phyloP scores from a whole-genome alignment of 2,888 invertebrate species.

The Pardosa pseudoannulata region DNA sequence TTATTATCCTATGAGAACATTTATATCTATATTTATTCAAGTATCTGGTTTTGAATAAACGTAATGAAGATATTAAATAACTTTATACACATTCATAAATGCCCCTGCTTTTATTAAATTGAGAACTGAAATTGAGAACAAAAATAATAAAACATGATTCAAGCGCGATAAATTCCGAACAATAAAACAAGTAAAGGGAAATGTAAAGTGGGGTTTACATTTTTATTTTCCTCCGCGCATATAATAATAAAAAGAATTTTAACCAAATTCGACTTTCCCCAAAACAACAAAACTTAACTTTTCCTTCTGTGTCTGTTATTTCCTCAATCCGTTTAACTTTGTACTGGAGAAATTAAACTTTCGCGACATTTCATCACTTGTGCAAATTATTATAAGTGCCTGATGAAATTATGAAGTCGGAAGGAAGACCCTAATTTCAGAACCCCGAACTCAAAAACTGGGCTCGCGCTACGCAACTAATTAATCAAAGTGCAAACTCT shows the following conservation, averaged over 20 bases:
- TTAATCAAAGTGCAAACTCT: constrained; percentile 69
- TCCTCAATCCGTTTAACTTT: background rate
- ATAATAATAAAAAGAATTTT: background rate
- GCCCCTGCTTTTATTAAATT: no score
- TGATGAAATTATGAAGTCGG: constrained; percentile 54
- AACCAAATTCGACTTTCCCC: background rate
- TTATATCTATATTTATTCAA: no score
- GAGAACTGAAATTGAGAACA: no score
- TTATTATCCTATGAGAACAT: no score
- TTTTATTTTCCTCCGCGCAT: no score
- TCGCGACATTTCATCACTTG: constrained; percentile 60
- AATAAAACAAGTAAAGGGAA: no score
- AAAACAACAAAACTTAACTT: constrained; percentile 6
- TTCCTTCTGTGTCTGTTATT: background rate
- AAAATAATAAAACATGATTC: no score
- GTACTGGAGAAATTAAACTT: constrained; percentile 47
- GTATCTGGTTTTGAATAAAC: no score
- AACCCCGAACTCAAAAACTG: constrained; percentile 32
- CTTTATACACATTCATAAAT: no score
- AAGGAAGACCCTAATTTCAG: constrained; percentile 47
- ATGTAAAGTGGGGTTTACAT: no score
- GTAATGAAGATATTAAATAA: no score
- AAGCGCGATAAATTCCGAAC: no score
- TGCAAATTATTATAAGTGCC: constrained; percentile 34
- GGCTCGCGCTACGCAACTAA: constrained; percentile 23